Conservation (phyloP, 1,140 invertebrate genomes). For the Ganaspis sp. region DNA sequence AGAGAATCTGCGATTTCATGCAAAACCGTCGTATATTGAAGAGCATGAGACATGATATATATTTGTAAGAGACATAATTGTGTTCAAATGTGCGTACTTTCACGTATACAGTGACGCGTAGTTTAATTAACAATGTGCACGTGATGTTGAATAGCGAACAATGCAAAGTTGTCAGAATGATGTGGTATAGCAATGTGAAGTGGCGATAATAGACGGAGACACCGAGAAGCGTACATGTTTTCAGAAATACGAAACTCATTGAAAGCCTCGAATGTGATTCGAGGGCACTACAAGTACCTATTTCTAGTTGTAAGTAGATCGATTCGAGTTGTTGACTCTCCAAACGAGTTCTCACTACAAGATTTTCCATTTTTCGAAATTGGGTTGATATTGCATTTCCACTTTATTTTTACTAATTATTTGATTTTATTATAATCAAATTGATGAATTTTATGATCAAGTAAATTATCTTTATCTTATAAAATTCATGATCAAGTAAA, state of each 20-base stretch:
- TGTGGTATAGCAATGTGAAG: constrained; percentile 3
- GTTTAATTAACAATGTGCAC: constrained; percentile 24
- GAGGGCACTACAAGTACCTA: constrained; percentile 12
- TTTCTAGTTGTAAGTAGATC: constrained; percentile 17
- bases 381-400: not conserved
- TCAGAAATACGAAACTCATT: constrained; percentile 11
- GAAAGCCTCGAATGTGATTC: not conserved
- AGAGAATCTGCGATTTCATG: not conserved
- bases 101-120: not conserved
- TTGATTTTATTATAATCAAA: not conserved
- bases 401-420: not conserved
- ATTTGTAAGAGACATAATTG: not conserved
- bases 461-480: too few relatives aligned
- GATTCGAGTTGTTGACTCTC: constrained; percentile 13
- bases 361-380: not conserved
- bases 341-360: not conserved
- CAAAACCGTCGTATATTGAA: not conserved
- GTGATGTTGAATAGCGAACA: constrained; percentile 3
- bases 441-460: too few relatives aligned
- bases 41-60: not conserved
- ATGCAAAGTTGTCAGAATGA: constrained; percentile 27
- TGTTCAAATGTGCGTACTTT: not conserved
- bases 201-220: constrained; percentile 11
- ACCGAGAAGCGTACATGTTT: not conserved
- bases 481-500: too few relatives aligned